A percentile compares a stretch with the other conserved stretches of the same genome.
phyloP scores from a whole-genome alignment of 2,113 vertebrate species.

The Gymnorhina tibicen region DNA sequence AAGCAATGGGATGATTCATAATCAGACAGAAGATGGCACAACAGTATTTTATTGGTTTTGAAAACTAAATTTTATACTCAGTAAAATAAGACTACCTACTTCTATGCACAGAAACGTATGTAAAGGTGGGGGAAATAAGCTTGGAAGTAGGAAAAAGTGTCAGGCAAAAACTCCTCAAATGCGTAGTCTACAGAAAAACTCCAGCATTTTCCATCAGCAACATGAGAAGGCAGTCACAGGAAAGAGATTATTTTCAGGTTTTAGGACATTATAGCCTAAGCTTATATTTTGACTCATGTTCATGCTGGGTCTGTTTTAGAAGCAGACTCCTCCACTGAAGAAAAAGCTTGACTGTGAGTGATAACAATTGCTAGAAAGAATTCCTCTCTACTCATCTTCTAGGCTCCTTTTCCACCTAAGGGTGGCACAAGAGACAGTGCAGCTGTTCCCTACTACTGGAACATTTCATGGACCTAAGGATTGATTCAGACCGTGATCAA shows the following conservation, averaged over 20 bases:
- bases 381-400: neutral
- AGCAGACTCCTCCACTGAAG: neutral
- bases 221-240: neutral
- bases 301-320: neutral
- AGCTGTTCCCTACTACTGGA: neutral
- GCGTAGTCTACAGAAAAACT: neutral
- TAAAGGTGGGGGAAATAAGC: neutral
- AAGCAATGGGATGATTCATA: neutral
- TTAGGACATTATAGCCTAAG: neutral
- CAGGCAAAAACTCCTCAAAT: neutral
- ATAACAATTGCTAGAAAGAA: neutral
- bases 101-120: neutral
- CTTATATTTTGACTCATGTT: neutral
- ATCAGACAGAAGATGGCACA: neutral
- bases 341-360: neutral
- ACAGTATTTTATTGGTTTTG: neutral
- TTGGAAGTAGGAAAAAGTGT: neutral
- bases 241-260: neutral
- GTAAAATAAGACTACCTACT: neutral
- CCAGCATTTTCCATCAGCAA: neutral
- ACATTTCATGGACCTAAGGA: neutral
- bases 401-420: neutral
- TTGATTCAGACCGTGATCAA: neutral
- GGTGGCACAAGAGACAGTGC: neutral
- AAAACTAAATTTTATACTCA: neutral